Evolutionary conservation across 2,113 vertebrate species (phyloP), one percentile per base, ranked within the genome.

Genomic region (Coreoperca whiteheadi): DNA sequence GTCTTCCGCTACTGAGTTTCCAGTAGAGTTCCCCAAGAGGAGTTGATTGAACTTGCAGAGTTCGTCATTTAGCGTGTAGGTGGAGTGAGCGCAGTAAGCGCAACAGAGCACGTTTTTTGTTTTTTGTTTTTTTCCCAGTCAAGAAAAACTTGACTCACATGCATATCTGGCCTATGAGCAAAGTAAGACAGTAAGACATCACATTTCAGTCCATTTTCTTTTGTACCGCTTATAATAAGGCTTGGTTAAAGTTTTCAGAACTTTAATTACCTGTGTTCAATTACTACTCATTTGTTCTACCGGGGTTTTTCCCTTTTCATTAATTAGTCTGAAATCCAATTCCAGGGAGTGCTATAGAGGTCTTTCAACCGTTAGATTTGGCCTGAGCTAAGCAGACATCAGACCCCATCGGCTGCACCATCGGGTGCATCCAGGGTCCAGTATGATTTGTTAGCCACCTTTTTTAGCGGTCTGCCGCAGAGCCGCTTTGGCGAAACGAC

Each of bases 381-480:
- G 1, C 37, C 41, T 48, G 79, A 74, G 63, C 28, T 85, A 48
- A 25, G 73, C 16, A 28, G 70, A 54, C 32, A 61, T 73, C 18
- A 60, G 78, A 66, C 25, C 73, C 25, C 73, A 23, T 25, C 12
- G 23, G 16, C 37, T 1, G 1, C 79, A 67, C 9, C 25, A 14
- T 50, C 16, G 12, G 46, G 12, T 48, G 8, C 51, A 69, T 34
- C 41, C 18, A 53, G 30, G 1, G 50, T 77, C 48, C 63, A 57
- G 7, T 39, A 32, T 67, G 28, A 79, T 75, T 73, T 77, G 48
- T 67, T 67, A 71, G 37, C 65, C 28, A 63, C 48, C 75, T 56
- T 73, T 56, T 73, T 70, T 20, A 57, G 65, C 65, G 16, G 46
- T 30, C 34, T 71, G 14, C 30, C 18, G 46, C 59, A 10, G 20